Percentiles rank a stretch among this genome's conserved stretches.
Conservation (phyloP, 2,113 vertebrate species). For the Campylorhamphus procurvoides region DNA sequence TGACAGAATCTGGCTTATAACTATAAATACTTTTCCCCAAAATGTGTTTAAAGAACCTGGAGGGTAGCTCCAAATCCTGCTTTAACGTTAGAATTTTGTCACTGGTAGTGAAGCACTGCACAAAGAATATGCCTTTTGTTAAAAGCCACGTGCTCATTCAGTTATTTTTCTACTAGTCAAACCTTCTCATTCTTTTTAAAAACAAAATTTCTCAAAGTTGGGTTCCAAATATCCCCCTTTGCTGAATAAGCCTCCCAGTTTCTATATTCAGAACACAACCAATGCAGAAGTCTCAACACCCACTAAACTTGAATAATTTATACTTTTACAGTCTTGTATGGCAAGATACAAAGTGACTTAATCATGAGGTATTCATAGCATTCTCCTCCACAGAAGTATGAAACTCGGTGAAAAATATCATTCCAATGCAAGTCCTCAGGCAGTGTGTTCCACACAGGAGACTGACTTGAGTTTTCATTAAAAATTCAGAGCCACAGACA, state of each 20-base stretch:
- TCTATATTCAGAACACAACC: conserved; percentile 72
- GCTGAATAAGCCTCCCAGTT: conserved; percentile 61
- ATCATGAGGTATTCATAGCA: conserved; percentile 69
- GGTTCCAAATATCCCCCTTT: conserved; percentile 25
- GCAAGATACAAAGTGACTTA: conserved; percentile 74
- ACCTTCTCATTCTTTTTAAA: background rate
- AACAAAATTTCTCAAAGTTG: conserved; percentile 3
- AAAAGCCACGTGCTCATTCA: background rate
- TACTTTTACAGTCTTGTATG: conserved; percentile 53
- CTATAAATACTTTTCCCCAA: background rate
- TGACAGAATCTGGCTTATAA: background rate
- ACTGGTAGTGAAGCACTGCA: background rate
- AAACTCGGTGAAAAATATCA: conserved; percentile 30
- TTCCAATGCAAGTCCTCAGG: conserved; percentile 46
- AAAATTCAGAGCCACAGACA: conserved; percentile 44
- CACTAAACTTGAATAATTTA: conserved; percentile 80
- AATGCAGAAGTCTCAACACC: conserved; percentile 69
- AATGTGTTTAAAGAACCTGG: background rate
- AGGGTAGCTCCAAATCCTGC: background rate
- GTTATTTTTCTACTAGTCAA: conserved; percentile 19
- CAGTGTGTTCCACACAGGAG: background rate
- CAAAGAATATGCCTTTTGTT: background rate
- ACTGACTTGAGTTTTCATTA: background rate
- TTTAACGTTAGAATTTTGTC: background rate
- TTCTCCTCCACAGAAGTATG: conserved; percentile 44